Evolutionary conservation across 1,140 invertebrate genomes (phyloP), one percentile per base, ranked within the genome.

Genomic region (Brachionus plicatilis): DNA sequence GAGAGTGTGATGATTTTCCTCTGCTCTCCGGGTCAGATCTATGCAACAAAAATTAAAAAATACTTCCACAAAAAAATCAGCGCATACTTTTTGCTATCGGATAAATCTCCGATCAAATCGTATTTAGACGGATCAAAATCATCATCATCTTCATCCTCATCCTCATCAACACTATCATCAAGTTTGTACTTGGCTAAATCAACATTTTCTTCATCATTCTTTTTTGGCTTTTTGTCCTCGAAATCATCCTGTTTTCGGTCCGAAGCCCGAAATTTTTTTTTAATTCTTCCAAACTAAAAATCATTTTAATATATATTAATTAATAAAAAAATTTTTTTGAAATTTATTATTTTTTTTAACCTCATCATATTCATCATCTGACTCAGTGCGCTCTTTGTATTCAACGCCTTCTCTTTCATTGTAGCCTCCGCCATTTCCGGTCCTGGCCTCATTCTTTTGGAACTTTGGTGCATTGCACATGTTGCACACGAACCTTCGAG

Each of bases 401-500:
- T 98, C 96, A 8, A 97, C 95, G 3, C 94, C 92, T 47, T 95
- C 95, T 84, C 96, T 91, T 87, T 97, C 96, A 91, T 97, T 98
- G 88, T 96, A 97, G 65, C 91, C 91, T 33, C 90, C 91, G 20
- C 90, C 90, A 85, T 88, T 87, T 27, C 89, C 89, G 87, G 90
- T 90, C 84, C 93, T 89, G 88, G 93, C 93, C 89, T 94, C 93
- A 66, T 96, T 93, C 90, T 97, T 95, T 2, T 94, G 94, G 89
- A 95, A 95, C 90, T 98, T 99, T 1, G 96, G 96, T 1, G 96
- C 95, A 91, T 99, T 99, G 90, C 98, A 99, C 91, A 99, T 95
- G 89, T 99, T 99, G 89, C 98, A 99, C 75, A 94, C 95, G 87
- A 94, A 93, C 65, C 98, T 91, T 84, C 97, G 92, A 12, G 97